Conservation (phyloP, 2,113 vertebrate species). For the Cathartes aura region DNA sequence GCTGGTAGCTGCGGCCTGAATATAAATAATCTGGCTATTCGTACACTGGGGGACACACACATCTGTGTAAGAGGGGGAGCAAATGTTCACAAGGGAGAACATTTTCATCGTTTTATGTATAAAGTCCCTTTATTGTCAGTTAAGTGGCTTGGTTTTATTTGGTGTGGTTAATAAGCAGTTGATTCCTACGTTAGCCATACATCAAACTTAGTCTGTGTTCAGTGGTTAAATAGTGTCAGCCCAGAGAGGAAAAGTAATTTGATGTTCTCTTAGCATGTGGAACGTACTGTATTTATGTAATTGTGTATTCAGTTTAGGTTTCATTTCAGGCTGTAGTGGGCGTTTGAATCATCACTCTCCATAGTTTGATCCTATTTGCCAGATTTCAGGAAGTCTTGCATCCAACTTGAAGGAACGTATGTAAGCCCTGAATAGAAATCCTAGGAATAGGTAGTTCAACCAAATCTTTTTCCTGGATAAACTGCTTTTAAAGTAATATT, state of each 20-base stretch:
- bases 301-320: slow-evolving; percentile 53
- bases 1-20: neutral
- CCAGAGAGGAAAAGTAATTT: slow-evolving; percentile 45
- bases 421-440: slow-evolving; percentile 27
- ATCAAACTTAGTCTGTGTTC: neutral
- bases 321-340: slow-evolving; percentile 45
- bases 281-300: slow-evolving; percentile 64
- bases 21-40: neutral
- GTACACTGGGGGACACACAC: no score
- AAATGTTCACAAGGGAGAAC: neutral
- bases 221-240: slow-evolving; percentile 25
- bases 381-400: slow-evolving; percentile 27
- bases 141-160: neutral
- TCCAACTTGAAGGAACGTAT: slow-evolving; percentile 17
- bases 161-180: neutral
- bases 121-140: neutral
- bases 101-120: neutral
- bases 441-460: neutral
- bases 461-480: neutral
- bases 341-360: slow-evolving; percentile 16
- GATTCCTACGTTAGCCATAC: neutral
- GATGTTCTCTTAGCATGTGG: slow-evolving; percentile 59
- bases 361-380: slow-evolving; percentile 19
- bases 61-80: neutral
- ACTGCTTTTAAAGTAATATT: neutral